Conservation (phyloP, 2,888 invertebrate species). For the Nomada ruficornis region DNA sequence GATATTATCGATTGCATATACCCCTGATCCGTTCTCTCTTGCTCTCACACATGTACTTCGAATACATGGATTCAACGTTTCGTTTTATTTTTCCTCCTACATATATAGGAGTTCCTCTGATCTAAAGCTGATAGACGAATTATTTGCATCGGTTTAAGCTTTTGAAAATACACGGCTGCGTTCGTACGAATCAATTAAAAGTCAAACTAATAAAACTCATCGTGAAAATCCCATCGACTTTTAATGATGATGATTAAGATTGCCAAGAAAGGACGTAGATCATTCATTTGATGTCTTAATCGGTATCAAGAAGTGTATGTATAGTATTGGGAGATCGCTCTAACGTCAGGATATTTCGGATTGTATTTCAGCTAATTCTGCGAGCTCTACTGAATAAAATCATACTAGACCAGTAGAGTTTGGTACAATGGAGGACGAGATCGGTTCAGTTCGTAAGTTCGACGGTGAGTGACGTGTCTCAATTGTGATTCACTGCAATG, state of each 20-base stretch:
- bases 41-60: constrained; percentile 7
- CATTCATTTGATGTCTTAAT: too few species aligned
- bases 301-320: too few species aligned
- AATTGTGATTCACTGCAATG: constrained; percentile 69
- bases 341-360: constrained; percentile 18
- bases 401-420: constrained; percentile 13
- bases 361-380: neutral
- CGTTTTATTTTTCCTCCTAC: constrained; percentile 33
- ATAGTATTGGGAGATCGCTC: neutral
- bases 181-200: neutral
- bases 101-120: constrained; percentile 2
- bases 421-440: neutral
- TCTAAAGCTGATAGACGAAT: constrained; percentile 23
- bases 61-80: constrained; percentile 25
- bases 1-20: constrained; percentile 79
- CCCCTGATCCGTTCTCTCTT: constrained; percentile 50
- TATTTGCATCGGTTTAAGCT: neutral
- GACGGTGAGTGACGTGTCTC: constrained; percentile 64
- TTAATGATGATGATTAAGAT: constrained; percentile 7
- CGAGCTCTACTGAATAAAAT: constrained; percentile 1
- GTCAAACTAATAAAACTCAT: neutral
- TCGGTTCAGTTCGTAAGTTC: constrained; percentile 32
- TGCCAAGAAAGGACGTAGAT: neutral
- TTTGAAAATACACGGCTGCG: constrained; percentile 7
- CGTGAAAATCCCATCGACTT: neutral